Evolutionary conservation across 2,888 invertebrate genomes (phyloP).

Genomic region (Dascillus cervinus): DNA sequence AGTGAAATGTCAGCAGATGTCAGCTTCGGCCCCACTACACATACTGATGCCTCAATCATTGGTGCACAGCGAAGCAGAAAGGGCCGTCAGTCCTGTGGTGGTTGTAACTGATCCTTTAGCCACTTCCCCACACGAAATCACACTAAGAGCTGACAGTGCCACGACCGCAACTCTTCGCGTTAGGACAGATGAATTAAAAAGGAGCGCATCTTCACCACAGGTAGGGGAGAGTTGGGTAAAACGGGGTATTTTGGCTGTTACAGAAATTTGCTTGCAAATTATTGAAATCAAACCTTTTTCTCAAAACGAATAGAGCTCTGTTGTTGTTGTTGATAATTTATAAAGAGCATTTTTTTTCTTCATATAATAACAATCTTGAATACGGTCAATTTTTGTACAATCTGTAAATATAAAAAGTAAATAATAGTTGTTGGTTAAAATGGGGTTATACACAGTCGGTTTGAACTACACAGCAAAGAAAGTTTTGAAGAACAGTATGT

Average conservation of each 20-base stretch:
- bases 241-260: too few species aligned
- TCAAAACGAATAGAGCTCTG: too few species aligned
- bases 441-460: too few species aligned
- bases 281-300: too few species aligned
- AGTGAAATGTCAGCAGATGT: slow-evolving; percentile 8
- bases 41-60: slow-evolving; percentile 21
- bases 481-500: too few species aligned
- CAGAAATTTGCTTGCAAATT: too few species aligned
- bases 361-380: too few species aligned
- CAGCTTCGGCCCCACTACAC: slow-evolving; percentile 24
- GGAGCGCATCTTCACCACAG: slow-evolving; percentile 56
- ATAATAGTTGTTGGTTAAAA: too few species aligned
- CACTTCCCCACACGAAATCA: slow-evolving; percentile 30
- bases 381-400: too few species aligned
- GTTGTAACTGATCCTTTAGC: slow-evolving; percentile 38
- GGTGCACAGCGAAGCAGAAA: slow-evolving; percentile 24
- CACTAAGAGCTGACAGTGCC: slow-evolving; percentile 24
- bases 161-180: slow-evolving; percentile 40
- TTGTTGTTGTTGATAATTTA: slow-evolving; percentile 3
- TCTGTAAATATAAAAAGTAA: too few species aligned
- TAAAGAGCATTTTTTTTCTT: slow-evolving; percentile 5
- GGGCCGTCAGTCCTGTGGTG: slow-evolving; percentile 38
- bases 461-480: too few species aligned
- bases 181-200: slow-evolving; percentile 51
- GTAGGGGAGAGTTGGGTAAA: too few species aligned